Conservation (phyloP, 2,888 invertebrate species). For the Pollenia labialis region DNA sequence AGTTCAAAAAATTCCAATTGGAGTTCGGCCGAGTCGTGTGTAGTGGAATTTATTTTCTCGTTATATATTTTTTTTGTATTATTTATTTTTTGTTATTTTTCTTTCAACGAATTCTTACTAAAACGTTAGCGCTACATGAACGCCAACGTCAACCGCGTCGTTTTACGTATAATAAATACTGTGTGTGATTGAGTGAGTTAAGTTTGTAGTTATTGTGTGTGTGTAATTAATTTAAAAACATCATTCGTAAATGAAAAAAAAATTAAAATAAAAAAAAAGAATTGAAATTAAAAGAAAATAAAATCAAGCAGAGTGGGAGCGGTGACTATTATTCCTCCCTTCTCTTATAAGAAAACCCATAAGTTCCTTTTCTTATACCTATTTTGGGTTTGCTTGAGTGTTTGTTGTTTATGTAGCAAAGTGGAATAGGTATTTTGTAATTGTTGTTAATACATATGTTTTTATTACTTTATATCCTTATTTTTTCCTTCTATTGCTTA, state of each 20-base stretch:
- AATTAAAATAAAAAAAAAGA: conserved; percentile 36
- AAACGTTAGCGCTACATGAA: conserved; percentile 42
- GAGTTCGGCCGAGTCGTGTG: conserved; percentile 56
- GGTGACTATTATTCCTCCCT: conserved; percentile 39
- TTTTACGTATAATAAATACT: conserved; percentile 32
- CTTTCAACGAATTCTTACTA: conserved; percentile 55
- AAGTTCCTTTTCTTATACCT: not conserved
- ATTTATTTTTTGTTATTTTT: conserved; percentile 34
- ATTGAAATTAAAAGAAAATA: conserved; percentile 55
- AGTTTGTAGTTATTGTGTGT: conserved; percentile 38
- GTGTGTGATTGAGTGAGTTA: conserved; percentile 44
- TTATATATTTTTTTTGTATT: conserved; percentile 30
- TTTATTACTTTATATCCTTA: conserved; percentile 37
- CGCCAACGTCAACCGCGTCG: conserved; percentile 33
- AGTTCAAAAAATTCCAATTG: conserved; percentile 64
- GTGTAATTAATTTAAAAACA: conserved; percentile 69
- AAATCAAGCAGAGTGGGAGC: conserved; percentile 58
- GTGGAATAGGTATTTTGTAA: conserved; percentile 19
- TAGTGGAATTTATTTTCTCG: conserved; percentile 62
- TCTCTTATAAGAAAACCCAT: not conserved
- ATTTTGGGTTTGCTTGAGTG: conserved; percentile 23
- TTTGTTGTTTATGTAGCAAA: conserved; percentile 15
- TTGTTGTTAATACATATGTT: conserved; percentile 46
- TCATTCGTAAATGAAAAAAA: conserved; percentile 52
- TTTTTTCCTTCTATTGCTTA: conserved; percentile 2